A percentile compares a stretch with the other conserved stretches of the same genome.
Evolutionary conservation across 2,797 vertebrate genomes (phyloP).

Genomic region (Synaphobranchus kaupii): DNA sequence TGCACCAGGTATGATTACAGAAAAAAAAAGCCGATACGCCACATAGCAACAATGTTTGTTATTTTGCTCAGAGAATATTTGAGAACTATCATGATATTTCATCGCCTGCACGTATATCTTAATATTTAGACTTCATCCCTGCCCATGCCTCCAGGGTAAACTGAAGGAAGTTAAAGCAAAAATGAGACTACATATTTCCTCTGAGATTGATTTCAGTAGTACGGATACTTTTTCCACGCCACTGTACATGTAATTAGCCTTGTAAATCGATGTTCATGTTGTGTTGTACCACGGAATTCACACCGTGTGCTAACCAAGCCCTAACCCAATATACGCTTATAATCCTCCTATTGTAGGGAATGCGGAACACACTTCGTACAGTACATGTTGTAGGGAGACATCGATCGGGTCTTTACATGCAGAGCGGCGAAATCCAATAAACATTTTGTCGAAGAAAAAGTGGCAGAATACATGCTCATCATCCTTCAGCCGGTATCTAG

Average conservation of each 20-base stretch:
- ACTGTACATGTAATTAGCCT: not conserved
- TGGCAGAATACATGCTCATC: not conserved
- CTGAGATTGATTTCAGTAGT: not conserved
- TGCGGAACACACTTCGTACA: not conserved
- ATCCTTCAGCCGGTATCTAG: not conserved
- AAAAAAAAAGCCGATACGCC: too few species aligned
- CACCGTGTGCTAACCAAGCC: not conserved
- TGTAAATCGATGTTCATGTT: not conserved
- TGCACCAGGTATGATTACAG: too few species aligned
- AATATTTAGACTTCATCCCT: not conserved
- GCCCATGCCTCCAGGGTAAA: not conserved
- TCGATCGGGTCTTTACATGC: not conserved
- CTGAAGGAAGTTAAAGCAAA: not conserved
- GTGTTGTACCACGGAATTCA: not conserved
- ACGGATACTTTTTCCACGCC: not conserved
- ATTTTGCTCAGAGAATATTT: too few species aligned
- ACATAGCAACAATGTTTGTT: too few species aligned
- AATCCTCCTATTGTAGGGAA: not conserved
- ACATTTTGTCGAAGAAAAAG: not conserved
- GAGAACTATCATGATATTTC: too few species aligned
- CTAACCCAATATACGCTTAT: not conserved
- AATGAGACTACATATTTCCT: not conserved
- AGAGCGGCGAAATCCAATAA: not conserved
- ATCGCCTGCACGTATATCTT: not conserved
- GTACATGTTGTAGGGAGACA: not conserved